Evolutionary conservation across 2,113 vertebrate species (phyloP).

Genomic region (Urocynchramus pylzowi): DNA sequence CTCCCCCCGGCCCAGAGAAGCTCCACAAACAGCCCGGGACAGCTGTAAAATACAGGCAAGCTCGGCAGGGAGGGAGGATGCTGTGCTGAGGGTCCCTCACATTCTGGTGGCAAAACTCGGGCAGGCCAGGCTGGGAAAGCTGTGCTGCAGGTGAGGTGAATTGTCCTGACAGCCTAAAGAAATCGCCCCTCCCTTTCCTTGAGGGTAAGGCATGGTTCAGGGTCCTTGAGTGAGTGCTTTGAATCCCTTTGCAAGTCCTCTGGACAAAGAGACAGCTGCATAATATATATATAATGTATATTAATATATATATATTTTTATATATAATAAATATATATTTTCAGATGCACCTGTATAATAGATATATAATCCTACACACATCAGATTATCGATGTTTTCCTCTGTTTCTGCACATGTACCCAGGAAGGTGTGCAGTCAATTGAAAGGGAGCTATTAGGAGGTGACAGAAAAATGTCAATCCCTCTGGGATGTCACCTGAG

Average conservation of each 20-base stretch:
- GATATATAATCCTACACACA: background rate
- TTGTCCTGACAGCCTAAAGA: background rate
- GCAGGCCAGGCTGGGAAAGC: background rate
- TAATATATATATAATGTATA: background rate
- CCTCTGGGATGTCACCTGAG: background rate
- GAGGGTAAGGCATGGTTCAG: rapidly evolving
- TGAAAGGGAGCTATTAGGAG: background rate
- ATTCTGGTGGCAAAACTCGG: background rate
- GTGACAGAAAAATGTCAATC: background rate
- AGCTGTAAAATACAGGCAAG: background rate
- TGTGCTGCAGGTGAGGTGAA: background rate
- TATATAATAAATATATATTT: background rate
- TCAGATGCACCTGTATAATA: background rate
- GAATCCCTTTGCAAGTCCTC: background rate
- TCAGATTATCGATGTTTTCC: background rate
- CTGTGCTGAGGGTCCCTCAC: background rate
- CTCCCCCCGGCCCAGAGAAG: rapidly evolving
- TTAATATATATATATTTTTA: background rate
- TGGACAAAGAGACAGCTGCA: background rate
- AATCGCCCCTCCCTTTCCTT: background rate
- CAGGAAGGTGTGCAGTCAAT: background rate
- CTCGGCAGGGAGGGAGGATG: background rate
- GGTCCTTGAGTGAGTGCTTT: background rate
- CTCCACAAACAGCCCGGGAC: rapidly evolving
- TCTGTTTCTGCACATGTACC: background rate